Conservation (phyloP, 2,113 vertebrate species). For the Prolemur simus region DNA sequence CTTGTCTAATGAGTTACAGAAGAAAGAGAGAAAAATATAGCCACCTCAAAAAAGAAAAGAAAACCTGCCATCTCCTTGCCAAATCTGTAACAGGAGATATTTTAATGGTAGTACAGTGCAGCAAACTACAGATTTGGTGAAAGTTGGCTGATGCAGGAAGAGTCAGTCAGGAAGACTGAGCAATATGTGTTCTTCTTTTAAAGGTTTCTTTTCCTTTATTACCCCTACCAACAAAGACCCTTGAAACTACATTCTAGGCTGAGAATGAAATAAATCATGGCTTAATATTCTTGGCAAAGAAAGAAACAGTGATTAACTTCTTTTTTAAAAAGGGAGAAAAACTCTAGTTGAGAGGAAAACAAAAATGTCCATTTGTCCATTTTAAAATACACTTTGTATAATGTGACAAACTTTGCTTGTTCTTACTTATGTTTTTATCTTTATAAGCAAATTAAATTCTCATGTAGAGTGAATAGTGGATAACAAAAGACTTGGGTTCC, state of each 20-base stretch:
- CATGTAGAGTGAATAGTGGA: background rate
- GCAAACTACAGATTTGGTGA: background rate
- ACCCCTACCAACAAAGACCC: background rate
- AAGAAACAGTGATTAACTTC: background rate
- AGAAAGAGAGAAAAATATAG: background rate
- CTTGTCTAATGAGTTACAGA: background rate
- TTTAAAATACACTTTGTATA: background rate
- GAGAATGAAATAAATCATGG: background rate
- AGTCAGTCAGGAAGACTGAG: background rate
- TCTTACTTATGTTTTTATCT: background rate
- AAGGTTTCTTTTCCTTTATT: background rate
- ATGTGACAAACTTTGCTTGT: background rate
- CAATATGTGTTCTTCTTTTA: background rate
- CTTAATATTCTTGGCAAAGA: conserved; percentile 14
- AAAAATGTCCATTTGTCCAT: background rate
- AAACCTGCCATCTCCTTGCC: background rate
- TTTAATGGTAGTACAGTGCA: background rate
- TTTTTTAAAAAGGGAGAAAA: background rate
- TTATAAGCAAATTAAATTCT: conserved; percentile 11
- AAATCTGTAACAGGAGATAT: background rate
- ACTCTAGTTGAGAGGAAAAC: background rate
- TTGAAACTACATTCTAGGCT: background rate
- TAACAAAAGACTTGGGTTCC: background rate
- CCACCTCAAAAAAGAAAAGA: background rate
- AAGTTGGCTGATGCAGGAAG: background rate